Base-by-base conservation (phyloP, 2,888 invertebrate genomes). In the Ligdia adustata region DNA sequence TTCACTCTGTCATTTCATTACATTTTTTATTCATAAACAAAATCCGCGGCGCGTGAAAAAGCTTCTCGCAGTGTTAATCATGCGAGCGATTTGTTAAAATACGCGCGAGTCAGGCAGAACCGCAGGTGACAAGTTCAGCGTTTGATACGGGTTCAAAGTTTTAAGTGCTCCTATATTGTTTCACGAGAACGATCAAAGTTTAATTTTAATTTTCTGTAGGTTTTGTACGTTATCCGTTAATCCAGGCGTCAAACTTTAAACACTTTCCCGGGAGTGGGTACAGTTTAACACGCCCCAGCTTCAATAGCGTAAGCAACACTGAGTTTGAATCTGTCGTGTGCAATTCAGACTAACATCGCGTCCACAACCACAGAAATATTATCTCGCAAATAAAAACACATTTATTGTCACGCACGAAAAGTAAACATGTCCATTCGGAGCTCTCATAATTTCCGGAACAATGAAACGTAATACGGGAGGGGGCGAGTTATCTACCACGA, bases 361-460 rank as follows among this genome's bases (percentile, higher is more conserved):
- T 6, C 18, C 34, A 46, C 28, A 22, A 22, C 14, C 26, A 7
- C 32, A 49, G 45, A 55, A 57, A 56, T 46, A 54, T 54, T 37
- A 56, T 60, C 52, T 50, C 46, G 45, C 54, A 70, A 75, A 70
- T 74, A 77, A 77, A 64, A 71, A 70, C 69, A 76, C 75, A 72
- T 62, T 60, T 72, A 77, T 70, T 75, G 79, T 78, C 78, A 75
- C 81, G 75, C 75, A 79, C 77, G 71, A 74, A 79, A 78, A 84
- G 79, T 82, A 82, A 82, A 84, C 77, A 81, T 75, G 77, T 72
- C 75, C 60, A 72, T 77, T 77, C 75, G 74, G 16, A 9, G 69
- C 76, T 81, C 71, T 74, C 73, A 78, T 81, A 80, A 84, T 78
- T 79, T 72, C 62, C 69, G 62, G 72, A 75, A 86, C 85, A 87